Base-by-base conservation (phyloP, 1,140 invertebrate species). In the Pseudomyrmex sp. region DNA sequence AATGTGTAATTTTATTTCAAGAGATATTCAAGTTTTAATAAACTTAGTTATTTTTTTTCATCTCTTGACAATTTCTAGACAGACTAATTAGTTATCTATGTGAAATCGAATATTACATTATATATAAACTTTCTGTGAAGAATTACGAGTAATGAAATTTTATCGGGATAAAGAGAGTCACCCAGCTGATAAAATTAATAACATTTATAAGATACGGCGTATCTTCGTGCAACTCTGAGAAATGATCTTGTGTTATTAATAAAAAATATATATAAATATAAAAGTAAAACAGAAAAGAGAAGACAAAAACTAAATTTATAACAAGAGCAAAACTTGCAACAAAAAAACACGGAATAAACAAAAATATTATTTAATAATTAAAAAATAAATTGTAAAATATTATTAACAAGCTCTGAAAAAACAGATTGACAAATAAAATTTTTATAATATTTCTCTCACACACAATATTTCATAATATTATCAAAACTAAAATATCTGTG, bases 61-160 rank as follows among this genome's bases (percentile, higher is more conserved):
- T 1, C 52, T 65, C 73, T 54, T 76, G n/a, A 65, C 15, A 75
- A 46, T 75, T 75, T 63, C 73, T 63, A 13, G 18, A 50, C 20
- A 52, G 52, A 54, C 46, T 61, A 76, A 65, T 65, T 26, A 50
- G 12, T 52, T 63, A 63, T 65, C n/a, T 63, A 26, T 35, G 35
- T 76, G 2, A 75, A 75, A 75, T 52, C 12, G 2, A 65, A 63
- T 76, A 63, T 44, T 54, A n/a, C n/a, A 62, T 76, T 76, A 65
- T 20, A 35, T 35, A 44, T 2, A 2, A 76, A 76, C 59, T 76
- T 52, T 35, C 15, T 35, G 46, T 35, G 59, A 10, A 15, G n/a
- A 76, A 65, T 65, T 26, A 8, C 7, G n/a, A 65, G 2, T 20
- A 56, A 65, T 35, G 52, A 61, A 75, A 63, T 75, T 26, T 18